phyloP scores from a whole-genome alignment of 2,113 vertebrate genomes.

The Falco punctatus region DNA sequence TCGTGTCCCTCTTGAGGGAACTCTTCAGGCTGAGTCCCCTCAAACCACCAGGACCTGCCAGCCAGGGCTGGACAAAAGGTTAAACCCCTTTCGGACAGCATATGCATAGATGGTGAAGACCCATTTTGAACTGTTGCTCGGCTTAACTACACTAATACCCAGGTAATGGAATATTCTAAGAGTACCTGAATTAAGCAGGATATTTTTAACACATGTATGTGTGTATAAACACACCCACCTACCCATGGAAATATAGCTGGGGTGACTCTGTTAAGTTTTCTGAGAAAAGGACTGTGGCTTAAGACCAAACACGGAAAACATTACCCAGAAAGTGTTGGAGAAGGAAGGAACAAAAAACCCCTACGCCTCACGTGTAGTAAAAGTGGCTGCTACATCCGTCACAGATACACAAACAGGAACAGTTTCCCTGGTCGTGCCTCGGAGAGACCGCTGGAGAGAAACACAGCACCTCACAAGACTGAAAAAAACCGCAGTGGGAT shows the following conservation, averaged over 20 bases:
- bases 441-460: not conserved
- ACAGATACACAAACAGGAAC: not conserved
- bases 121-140: not conserved
- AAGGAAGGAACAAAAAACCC: not conserved
- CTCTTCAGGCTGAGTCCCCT: fast-evolving
- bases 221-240: not conserved
- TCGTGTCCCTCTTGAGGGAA: fast-evolving
- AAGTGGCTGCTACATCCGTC: not conserved
- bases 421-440: not conserved
- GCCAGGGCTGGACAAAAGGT: not conserved
- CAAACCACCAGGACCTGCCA: not conserved
- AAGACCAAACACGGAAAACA: conserved; percentile 23
- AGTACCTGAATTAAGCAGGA: not conserved
- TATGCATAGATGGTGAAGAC: not conserved
- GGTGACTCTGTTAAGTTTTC: conserved; percentile 13
- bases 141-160: not conserved
- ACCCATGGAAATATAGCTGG: conserved; percentile 13
- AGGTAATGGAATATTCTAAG: conserved; percentile 30
- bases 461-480: not conserved
- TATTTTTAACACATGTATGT: not conserved
- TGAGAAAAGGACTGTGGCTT: conserved; percentile 47
- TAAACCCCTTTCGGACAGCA: not conserved
- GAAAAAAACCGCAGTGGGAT: not conserved
- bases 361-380: not conserved
- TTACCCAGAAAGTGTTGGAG: conserved; percentile 41